These are phyloP conservation scores for Sialis fuliginosa DNA, from an alignment of 2,888 invertebrate genomes.

Conservation along the genomic window DNA sequence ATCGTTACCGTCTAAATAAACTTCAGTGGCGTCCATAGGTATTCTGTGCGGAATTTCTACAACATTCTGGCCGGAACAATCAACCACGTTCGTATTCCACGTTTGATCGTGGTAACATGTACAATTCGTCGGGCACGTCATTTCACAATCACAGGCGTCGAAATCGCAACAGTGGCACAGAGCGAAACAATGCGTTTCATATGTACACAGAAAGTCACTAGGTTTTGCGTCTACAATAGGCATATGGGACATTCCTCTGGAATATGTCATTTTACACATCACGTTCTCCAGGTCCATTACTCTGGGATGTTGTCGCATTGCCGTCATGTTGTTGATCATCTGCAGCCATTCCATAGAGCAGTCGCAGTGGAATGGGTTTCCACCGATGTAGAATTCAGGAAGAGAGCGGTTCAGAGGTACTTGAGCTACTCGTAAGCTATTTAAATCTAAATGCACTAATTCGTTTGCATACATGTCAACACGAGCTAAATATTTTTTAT, in stretches of 20 bases:
- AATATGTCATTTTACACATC: constrained; percentile 72
- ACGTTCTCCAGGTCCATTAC: constrained; percentile 81
- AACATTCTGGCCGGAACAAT: constrained; percentile 68
- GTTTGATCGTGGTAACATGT: constrained; percentile 88
- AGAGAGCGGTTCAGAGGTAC: constrained; percentile 53
- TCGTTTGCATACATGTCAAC: constrained; percentile 84
- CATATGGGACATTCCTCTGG: constrained; percentile 58
- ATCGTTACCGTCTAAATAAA: constrained; percentile 82
- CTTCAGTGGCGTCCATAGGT: constrained; percentile 88
- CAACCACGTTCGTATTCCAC: constrained; percentile 85
- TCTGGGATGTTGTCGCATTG: constrained; percentile 65
- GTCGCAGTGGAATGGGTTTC: constrained; percentile 87
- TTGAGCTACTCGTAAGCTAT: constrained; percentile 59
- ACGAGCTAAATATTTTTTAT: constrained; percentile 66
- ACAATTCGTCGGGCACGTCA: constrained; percentile 88
- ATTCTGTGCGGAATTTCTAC: constrained; percentile 66
- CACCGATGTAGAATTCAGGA: constrained; percentile 80
- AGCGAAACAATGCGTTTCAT: constrained; percentile 85
- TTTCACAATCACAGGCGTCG: constrained; percentile 91
- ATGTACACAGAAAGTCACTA: constrained; percentile 79
- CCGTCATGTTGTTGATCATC: constrained; percentile 70
- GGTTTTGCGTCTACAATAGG: constrained; percentile 58
- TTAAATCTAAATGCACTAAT: constrained; percentile 63
- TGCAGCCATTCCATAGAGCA: constrained; percentile 94
- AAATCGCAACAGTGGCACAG: constrained; percentile 93